Percentiles rank a stretch among this genome's conserved stretches.
phyloP scores from a whole-genome alignment of 1,140 invertebrate genomes.

The Drosophila serrata region DNA sequence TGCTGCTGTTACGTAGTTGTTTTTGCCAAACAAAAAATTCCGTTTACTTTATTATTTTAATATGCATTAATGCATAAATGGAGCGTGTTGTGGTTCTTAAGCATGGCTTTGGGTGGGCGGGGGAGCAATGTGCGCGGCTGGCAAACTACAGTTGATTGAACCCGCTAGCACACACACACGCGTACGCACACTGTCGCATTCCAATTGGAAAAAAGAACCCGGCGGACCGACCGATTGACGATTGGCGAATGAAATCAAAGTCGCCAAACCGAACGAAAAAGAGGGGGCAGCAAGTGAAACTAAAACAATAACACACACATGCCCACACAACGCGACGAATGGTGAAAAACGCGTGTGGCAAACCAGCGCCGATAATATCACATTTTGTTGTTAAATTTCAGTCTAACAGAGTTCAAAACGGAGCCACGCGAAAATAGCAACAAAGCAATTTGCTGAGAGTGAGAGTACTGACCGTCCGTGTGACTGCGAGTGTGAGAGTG shows the following conservation, averaged over 20 bases:
- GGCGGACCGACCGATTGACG: slow-evolving; percentile 48
- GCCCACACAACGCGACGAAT: slow-evolving; percentile 30
- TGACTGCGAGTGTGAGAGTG: slow-evolving; percentile 7
- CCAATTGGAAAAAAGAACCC: slow-evolving; percentile 28
- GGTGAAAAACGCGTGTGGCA: slow-evolving; percentile 23
- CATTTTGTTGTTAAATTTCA: slow-evolving; percentile 40
- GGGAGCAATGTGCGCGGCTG: slow-evolving; percentile 31
- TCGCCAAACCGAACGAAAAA: slow-evolving; percentile 60
- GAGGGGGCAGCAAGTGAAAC: slow-evolving; percentile 19
- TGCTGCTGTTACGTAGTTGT: slow-evolving; percentile 78
- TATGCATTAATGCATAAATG: slow-evolving; percentile 51
- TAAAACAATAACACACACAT: slow-evolving; percentile 19
- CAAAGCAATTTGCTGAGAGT: slow-evolving; percentile 58
- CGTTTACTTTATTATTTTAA: slow-evolving; percentile 36
- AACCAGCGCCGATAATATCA: slow-evolving; percentile 33
- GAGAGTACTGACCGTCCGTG: slow-evolving; percentile 37
- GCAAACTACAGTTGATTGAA: slow-evolving; percentile 71
- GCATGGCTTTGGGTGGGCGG: slow-evolving; percentile 30
- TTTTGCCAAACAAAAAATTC: slow-evolving; percentile 70
- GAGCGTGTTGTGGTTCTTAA: slow-evolving; percentile 34
- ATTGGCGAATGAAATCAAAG: slow-evolving; percentile 77
- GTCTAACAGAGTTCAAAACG: slow-evolving; percentile 36
- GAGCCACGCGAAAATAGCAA: slow-evolving; percentile 52
- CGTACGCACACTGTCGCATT: slow-evolving; percentile 12
- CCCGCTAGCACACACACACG: slow-evolving; percentile 40